Evolutionary conservation across 2,888 invertebrate genomes (phyloP), one percentile per base, ranked within the genome.

Genomic region (Brassicogethes aeneus): DNA sequence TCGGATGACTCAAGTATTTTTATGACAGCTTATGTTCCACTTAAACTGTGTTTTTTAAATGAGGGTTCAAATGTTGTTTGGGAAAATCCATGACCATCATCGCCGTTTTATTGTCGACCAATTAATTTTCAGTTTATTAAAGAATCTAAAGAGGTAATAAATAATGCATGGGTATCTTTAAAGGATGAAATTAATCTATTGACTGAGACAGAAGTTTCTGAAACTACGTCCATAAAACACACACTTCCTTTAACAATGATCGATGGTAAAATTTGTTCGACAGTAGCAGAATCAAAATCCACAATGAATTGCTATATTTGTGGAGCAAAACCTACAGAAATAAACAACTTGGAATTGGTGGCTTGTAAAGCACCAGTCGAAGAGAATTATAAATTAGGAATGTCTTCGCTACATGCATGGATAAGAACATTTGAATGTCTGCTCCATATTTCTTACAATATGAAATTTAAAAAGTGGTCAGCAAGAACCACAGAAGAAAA

Each of bases 351-450:
- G 23, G 23, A 53, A 34, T 49, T 53, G 43, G 53, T 53, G 35
- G 23, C 42, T 34, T 35, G 10, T 10, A 23, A 23, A 23, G 10
- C 5, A 7, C 5, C 53, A 15, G 45, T 48, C 23, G 38, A 43
- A 31, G 41, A 51, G 37, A 42, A 43, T 42, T 17, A 45, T 30
- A 41, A 41, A 42, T 52, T 45, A 30, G 51, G 52, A 8, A 31
- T 56, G 13, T 54, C 51, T 2, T 37, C 47, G 17, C 39, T 55
- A 29, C 55, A 54, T 52, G 46, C 38, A 14, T 52, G 51, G 50
- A 53, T 57, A 31, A 45, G 55, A 13, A 46, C 46, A 13, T 52
- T 55, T 43, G 55, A 57, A 43, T 55, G 50, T 42, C 32, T 53
- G 15, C 42, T 56, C 15, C 50, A 55, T 38, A 23, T 55, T 33